A percentile compares a stretch with the other conserved stretches of the same genome.
These are phyloP conservation scores for Cryptoprocta ferox DNA, from an alignment of 2,797 vertebrate genomes.

Conservation along the genomic window DNA sequence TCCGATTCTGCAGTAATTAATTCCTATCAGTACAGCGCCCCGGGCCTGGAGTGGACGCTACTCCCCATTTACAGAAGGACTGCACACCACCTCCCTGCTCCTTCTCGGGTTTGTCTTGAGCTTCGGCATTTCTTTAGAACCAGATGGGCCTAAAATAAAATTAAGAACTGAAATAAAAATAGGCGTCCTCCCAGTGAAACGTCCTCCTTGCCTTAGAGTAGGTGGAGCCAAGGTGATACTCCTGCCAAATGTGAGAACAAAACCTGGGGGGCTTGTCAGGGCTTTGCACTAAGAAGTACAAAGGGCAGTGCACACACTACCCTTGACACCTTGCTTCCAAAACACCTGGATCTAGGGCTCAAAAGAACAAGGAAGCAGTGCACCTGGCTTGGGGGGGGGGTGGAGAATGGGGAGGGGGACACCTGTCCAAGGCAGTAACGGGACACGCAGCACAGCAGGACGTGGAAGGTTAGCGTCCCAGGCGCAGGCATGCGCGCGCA, in stretches of 20 bases:
- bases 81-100: neutral
- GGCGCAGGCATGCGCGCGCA: too few species aligned
- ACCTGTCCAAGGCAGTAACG: neutral
- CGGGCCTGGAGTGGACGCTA: neutral
- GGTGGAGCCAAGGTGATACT: neutral
- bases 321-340: neutral
- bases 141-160: slow-evolving; percentile 25
- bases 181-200: neutral
- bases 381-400: rapidly evolving
- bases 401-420: neutral
- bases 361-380: neutral
- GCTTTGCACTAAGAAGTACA: neutral
- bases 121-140: neutral
- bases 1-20: neutral
- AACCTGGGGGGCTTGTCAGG: neutral
- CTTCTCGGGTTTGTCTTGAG: neutral
- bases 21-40: neutral
- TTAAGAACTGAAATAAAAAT: slow-evolving; percentile 28
- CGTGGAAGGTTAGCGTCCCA: neutral
- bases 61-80: neutral
- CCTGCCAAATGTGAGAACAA: neutral
- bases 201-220: neutral
- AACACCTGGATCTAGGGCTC: neutral
- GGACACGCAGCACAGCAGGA: rapidly evolving
- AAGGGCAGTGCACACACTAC: neutral